These are phyloP conservation scores for Pseudorhombus dupliciocellatus DNA, from an alignment of 2,113 vertebrate genomes.

Conservation along the genomic window DNA sequence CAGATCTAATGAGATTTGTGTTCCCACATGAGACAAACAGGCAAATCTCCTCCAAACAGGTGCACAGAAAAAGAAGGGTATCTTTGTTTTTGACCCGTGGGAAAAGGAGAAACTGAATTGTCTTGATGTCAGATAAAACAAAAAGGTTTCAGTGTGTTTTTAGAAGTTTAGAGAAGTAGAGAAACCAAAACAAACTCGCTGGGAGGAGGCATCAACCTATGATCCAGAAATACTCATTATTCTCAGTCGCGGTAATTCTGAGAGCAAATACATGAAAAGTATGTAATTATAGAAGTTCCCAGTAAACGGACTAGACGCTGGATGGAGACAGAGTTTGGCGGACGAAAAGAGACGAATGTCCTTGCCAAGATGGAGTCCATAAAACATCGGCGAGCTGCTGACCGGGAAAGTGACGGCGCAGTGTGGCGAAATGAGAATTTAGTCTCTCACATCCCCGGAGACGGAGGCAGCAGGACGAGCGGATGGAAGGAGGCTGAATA, in stretches of 20 bases:
- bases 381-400: conserved; percentile 18
- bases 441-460: too few species aligned
- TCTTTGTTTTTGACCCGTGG: background rate
- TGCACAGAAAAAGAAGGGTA: too few species aligned
- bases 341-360: conserved; percentile 28
- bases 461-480: too few species aligned
- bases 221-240: too few species aligned
- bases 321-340: conserved; percentile 19
- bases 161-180: too few species aligned
- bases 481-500: background rate
- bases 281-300: background rate
- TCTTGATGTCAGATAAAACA: background rate
- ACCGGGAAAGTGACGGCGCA: background rate
- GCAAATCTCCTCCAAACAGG: too few species aligned
- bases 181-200: background rate
- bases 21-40: too few species aligned
- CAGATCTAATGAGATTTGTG: too few species aligned
- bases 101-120: background rate
- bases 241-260: too few species aligned
- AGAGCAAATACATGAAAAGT: too few species aligned
- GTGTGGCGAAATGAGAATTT: background rate
- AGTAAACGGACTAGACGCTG: background rate
- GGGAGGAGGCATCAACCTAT: too few species aligned
- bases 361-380: conserved; percentile 19
- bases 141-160: background rate